Evolutionary conservation across 2,888 invertebrate species (phyloP), one percentile per base, ranked within the genome.

Genomic region (Catocala nupta): DNA sequence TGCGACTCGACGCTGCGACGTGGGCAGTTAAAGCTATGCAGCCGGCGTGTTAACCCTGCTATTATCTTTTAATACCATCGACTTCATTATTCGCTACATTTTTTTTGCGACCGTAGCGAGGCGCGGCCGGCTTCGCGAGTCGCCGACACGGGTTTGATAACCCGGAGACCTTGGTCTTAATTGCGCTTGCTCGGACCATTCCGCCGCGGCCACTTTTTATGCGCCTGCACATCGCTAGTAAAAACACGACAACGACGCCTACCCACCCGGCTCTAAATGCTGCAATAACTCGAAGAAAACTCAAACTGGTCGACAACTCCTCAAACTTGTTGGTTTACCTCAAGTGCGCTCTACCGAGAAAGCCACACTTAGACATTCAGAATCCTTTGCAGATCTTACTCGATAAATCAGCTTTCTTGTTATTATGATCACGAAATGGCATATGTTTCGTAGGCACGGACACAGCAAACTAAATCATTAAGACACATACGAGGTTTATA

Each of bases 81-180:
- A 84, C 88, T 90, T 92, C 88, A 89, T 92, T 92, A 92, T 92
- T 91, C 89, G 89, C 88, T 87, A 91, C 81, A 89, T 91, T 93
- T 93, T 73, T 89, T 94, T 94, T 93, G 91, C 91, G 84, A 84
- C 85, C 84, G 86, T 88, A 85, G 67, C 85, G 89, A 90, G 90
- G 90, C 90, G 87, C 90, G 88, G 89, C 88, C 78, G 83, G 84
- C 88, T 81, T 80, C 84, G 86, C 89, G 83, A 90, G 86, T 87
- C 89, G 86, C 86, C 89, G 90, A 85, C 91, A 87, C 90, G 93
- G 86, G 94, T 94, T 94, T 93, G 94, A 94, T 94, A 94, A 94
- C 94, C 94, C 88, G 93, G 84, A 93, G 94, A 94, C 94, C 94
- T 94, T 94, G 93, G 93, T 93, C 93, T 93, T 94, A 94, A 94